Base-by-base conservation (phyloP, 1,140 invertebrate genomes). In the Muscidifurax raptorellus region DNA sequence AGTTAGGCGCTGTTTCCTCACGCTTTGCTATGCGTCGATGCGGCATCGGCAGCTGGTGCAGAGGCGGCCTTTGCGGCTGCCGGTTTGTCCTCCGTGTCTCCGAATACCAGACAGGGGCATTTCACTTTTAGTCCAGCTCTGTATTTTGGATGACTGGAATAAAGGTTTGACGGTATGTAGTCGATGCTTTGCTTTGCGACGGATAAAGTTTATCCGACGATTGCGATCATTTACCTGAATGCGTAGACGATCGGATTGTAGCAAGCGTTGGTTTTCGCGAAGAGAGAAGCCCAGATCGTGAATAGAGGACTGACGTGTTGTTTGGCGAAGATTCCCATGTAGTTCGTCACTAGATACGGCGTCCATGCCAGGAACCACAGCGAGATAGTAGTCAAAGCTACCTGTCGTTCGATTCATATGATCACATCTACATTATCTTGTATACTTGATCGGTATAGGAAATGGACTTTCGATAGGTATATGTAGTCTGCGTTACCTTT, bases 301-400 rank as follows among this genome's bases (percentile, higher is more conserved):
- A 94, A 95, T 76, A 97, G 91, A 18, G 96, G 96, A 83, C 94
- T 96, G 36, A 97, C 95, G 27, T 94, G 95, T 13, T 93, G 90
- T 15, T 91, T 92, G 79, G 95, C 94, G 89, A 97, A 97, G 69
- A 97, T 95, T 3, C 96, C 97, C 82, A 95, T 93, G 88, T 94
- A 96, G 89, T 97, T 97, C 87, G 97, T 97, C 25, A 97, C 95
- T 27, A 97, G 90, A 89, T 97, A 97, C n/a, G 96, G 96, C 22
- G 96, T 97, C 96, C 96, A 97, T 5, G 97, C 97, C 92, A 97
- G 94, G 91, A 97, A 96, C 96, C 96, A 98, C 81, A 97, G 90
- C 0, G 95, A 94, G 80, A 98, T 96, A 66, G 97, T 97, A 91
- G 96, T 96, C 87, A 97, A 92, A 44, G 97, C 96, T 80, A 97